Evolutionary conservation across 1,140 invertebrate species (phyloP).

Genomic region (Cardiocondyla obscurior): DNA sequence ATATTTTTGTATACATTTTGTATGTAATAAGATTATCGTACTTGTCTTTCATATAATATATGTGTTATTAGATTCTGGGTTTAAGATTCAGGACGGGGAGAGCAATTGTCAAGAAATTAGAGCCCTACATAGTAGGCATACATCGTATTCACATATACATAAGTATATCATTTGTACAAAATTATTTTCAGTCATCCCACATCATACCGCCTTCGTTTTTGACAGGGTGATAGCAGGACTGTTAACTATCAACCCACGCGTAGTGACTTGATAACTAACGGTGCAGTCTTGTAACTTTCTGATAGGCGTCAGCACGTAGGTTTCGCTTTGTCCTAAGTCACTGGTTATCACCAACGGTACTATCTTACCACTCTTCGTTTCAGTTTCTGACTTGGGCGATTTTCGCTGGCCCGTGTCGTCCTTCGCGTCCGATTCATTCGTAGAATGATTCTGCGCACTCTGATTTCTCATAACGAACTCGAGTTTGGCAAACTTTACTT

Average conservation of each 20-base stretch:
- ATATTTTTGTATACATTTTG: neutral
- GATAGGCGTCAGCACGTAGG: slow-evolving; percentile 74
- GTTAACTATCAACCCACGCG: slow-evolving; percentile 70
- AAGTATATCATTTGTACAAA: slow-evolving; percentile 11
- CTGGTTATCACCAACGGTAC: slow-evolving; percentile 74
- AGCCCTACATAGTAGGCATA: neutral
- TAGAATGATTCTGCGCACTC: slow-evolving; percentile 82
- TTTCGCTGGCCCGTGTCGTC: slow-evolving; percentile 79
- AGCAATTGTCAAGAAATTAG: neutral
- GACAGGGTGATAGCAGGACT: slow-evolving; percentile 64
- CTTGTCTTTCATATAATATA: slow-evolving; percentile 21
- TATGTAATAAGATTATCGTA: neutral
- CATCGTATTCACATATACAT: slow-evolving; percentile 12
- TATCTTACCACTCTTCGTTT: slow-evolving; percentile 60
- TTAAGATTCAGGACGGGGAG: neutral
- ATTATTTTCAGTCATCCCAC: neutral
- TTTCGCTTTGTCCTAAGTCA: slow-evolving; percentile 64
- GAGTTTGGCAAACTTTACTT: slow-evolving; percentile 89
- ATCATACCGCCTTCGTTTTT: slow-evolving; percentile 61
- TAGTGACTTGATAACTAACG: slow-evolving; percentile 73
- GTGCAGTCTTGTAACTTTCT: slow-evolving; percentile 69
- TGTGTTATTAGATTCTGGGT: neutral
- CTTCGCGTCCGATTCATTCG: slow-evolving; percentile 48
- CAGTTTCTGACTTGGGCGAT: slow-evolving; percentile 74
- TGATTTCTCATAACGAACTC: slow-evolving; percentile 85